Evolutionary conservation across 30 jellyfish, hydroid and myxozoan genomes (phyloP), one percentile per base, ranked within the genome.

Genomic region (Cassiopea xamachana): DNA sequence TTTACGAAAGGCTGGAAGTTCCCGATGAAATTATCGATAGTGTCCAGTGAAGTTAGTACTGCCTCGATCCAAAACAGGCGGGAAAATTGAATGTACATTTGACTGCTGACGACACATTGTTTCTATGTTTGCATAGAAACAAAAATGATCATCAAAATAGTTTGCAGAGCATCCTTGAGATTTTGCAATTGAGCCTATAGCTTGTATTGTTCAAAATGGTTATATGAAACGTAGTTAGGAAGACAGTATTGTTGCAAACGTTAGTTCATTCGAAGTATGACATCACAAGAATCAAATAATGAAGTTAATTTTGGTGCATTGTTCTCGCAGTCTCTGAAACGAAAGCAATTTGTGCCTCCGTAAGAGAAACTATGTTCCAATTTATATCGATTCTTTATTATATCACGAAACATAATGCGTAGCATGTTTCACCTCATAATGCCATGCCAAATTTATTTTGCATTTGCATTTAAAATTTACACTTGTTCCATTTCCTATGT

Each of bases 251-350:
- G 16, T 4, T 1, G 69, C 27, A 76, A n/a, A 2, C 12, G 2
- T 44, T 59, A 47, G 1, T 2, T 17, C 50, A 12, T 73, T 47
- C 27, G 60, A 73, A 73, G 46, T 6, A 84, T 84, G 92, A 78
- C 90, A 69, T 82, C 90, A n/a, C 81, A 69, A 82, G 90, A 67
- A 27, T 82, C 94, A 16, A 79, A 75, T 39, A 67, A 72, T 48
- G 95, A 80, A 18, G 60, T 77, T 46, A 89, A 88, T 45, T 88
- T 88, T 79, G 95, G 95, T 8, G 46, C 90, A 14, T 17, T 79
- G 62, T 88, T 88, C 59, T 88, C 95, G 1, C 95, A 88, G 87
- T 77, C 95, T 18, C 71, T 79, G 71, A 88, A 88, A 14, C 74
- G 70, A 47, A 88, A 70, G 51, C 81, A 61, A 10, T 78, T 88